These are phyloP conservation scores for Diogma glabrata DNA, from an alignment of 2,888 invertebrate species.

Conservation along the genomic window DNA sequence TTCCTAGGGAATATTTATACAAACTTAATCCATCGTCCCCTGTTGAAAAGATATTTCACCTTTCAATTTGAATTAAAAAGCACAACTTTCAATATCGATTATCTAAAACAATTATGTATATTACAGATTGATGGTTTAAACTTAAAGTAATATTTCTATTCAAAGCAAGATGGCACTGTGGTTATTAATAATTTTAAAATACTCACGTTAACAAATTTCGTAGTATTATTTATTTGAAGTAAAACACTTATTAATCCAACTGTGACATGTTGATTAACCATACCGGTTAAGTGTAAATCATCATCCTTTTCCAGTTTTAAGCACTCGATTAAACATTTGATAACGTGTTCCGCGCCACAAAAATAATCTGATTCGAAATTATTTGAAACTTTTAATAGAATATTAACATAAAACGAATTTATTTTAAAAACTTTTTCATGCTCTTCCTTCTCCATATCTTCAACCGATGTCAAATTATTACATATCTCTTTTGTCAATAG, in stretches of 20 bases:
- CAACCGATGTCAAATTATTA: slow-evolving; percentile 12
- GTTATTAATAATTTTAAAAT: too few relatives aligned
- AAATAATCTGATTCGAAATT: slow-evolving; percentile 11
- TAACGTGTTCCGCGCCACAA: slow-evolving; percentile 6
- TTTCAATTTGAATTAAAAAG: too few relatives aligned
- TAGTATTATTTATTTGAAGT: slow-evolving; percentile 11
- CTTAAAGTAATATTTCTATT: too few relatives aligned
- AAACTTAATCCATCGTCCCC: too few relatives aligned
- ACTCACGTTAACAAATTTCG: slow-evolving; percentile 8
- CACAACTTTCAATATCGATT: too few relatives aligned
- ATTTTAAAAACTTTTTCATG: slow-evolving; percentile 11
- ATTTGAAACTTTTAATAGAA: slow-evolving; percentile 10
- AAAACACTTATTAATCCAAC: slow-evolving; percentile 10
- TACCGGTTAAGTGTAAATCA: not conserved
- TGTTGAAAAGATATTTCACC: too few relatives aligned
- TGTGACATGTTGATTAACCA: slow-evolving; percentile 2
- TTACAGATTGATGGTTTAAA: too few relatives aligned
- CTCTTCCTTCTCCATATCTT: not conserved
- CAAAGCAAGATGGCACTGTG: too few relatives aligned
- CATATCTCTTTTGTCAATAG: slow-evolving; percentile 13
- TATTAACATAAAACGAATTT: slow-evolving; percentile 13
- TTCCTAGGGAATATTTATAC: too few relatives aligned
- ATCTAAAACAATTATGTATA: too few relatives aligned
- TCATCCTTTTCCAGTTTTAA: not conserved
- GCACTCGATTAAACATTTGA: slow-evolving; percentile 1